Base-by-base conservation (phyloP, 2,797 vertebrate species). In the Eutrigla gurnardus region DNA sequence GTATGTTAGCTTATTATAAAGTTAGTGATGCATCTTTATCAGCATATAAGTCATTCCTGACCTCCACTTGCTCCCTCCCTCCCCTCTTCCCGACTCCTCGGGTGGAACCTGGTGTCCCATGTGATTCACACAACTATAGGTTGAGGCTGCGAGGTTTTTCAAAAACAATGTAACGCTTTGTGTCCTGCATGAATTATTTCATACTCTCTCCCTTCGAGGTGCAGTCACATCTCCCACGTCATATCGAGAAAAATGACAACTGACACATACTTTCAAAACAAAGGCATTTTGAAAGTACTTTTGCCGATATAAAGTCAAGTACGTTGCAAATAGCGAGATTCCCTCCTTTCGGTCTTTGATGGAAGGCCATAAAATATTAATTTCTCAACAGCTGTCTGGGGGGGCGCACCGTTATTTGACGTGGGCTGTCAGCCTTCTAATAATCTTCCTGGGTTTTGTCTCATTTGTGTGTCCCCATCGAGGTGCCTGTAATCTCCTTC, bases 401-500 rank as follows among this genome's bases (percentile, higher is more conserved):
- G 77, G 67, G 77, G 77, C 73, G 71, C 79, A 70, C 69, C 13
- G 65, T 91, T 93, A 91, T 94, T 93, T 93, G 92, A 86, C 47
- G 25, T 70, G 75, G 50, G 75, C 80, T 88, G 86, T 87, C 89
- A 82, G 75, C 68, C 80, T 86, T 93, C 91, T 93, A 92, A 93
- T 93, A 92, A 91, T 90, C 88, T 93, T 83, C 81, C 86, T 60
- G 71, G 88, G 90, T 92, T 92, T 93, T 83, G 91, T 94, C 91
- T 93, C 83, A 88, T 89, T 87, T 88, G 89, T 78, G 86, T 84
- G 81, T 90, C 90, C 84, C 90, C 82, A 80, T 85, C 61, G 82
- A 92, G 91, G 86, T 89, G 89, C 83, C 91, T 91, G 86, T 94
- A 94, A 95, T 95, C 92, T 92, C 85, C 86, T 93, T 93, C 84